Conservation (phyloP, 2,113 vertebrate genomes). For the Hydrochoerus hydrochaeris region DNA sequence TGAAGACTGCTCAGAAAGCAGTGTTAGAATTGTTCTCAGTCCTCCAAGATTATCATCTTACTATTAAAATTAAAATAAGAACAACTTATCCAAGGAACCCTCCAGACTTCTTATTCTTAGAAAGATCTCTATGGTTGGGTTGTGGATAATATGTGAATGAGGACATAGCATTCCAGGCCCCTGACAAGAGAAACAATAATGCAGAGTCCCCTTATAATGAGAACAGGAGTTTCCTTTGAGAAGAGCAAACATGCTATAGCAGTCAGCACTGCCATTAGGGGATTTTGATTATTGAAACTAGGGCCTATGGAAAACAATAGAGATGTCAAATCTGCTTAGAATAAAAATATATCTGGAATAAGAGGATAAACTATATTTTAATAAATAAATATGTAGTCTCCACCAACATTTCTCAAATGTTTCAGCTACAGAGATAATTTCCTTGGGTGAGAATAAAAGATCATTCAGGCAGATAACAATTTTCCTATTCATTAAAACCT, state of each 20-base stretch:
- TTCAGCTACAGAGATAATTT: conserved; percentile 4
- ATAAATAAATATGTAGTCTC: neutral
- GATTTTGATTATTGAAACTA: neutral
- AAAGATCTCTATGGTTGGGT: accelerated
- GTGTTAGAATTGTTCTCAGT: neutral
- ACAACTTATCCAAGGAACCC: neutral
- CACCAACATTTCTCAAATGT: neutral
- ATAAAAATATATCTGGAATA: neutral
- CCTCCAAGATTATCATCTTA: neutral
- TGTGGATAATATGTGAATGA: neutral
- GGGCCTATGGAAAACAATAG: neutral
- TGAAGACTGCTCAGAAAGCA: neutral
- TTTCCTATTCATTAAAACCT: neutral
- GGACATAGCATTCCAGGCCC: neutral
- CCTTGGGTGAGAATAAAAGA: neutral
- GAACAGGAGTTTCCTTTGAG: neutral
- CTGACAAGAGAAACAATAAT: neutral
- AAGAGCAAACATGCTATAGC: neutral
- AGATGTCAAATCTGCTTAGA: neutral
- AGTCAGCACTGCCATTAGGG: neutral
- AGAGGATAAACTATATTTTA: neutral
- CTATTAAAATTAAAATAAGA: neutral
- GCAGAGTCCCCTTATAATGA: neutral
- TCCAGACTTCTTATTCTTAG: neutral
- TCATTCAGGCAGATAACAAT: neutral